A percentile compares a stretch with the other conserved stretches of the same genome.
Evolutionary conservation across 2,113 vertebrate species (phyloP).

Genomic region (Blennius ocellaris): DNA sequence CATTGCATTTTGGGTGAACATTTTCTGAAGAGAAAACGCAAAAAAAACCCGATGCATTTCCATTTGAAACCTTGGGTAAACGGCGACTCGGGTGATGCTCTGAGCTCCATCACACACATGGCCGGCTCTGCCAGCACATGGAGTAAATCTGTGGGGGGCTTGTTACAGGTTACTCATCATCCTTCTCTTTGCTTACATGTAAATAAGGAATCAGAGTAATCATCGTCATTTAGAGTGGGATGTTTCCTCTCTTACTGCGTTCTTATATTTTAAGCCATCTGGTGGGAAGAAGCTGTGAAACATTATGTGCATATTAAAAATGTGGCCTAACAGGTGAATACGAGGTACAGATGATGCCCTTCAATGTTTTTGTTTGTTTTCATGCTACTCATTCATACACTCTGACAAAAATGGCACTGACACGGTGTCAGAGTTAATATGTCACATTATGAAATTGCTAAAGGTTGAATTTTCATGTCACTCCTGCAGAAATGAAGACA

Average conservation of each 20-base stretch:
- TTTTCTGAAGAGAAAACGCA: too few relatives aligned
- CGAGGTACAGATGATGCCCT: neutral
- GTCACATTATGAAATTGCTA: neutral
- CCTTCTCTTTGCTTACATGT: conserved; percentile 12
- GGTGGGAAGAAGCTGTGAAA: neutral
- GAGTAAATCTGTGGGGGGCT: conserved; percentile 17
- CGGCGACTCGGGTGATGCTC: neutral
- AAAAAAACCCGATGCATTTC: too few relatives aligned
- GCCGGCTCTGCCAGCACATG: neutral
- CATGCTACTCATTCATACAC: neutral
- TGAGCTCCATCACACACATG: conserved; percentile 21
- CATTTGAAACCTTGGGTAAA: too few relatives aligned
- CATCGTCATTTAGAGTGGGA: neutral
- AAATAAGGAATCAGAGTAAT: neutral
- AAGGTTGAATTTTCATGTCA: conserved; percentile 20
- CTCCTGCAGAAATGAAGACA: conserved; percentile 18
- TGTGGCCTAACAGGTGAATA: neutral
- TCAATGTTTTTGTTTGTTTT: neutral
- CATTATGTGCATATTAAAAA: conserved; percentile 11
- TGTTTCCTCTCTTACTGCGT: too few relatives aligned
- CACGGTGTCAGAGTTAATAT: neutral
- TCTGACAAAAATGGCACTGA: neutral
- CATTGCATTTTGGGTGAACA: too few relatives aligned
- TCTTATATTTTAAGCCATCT: neutral
- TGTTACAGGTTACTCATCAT: conserved; percentile 1